phyloP scores from a whole-genome alignment of 2,797 vertebrate genomes.

The Gymnopithys bicolor region DNA sequence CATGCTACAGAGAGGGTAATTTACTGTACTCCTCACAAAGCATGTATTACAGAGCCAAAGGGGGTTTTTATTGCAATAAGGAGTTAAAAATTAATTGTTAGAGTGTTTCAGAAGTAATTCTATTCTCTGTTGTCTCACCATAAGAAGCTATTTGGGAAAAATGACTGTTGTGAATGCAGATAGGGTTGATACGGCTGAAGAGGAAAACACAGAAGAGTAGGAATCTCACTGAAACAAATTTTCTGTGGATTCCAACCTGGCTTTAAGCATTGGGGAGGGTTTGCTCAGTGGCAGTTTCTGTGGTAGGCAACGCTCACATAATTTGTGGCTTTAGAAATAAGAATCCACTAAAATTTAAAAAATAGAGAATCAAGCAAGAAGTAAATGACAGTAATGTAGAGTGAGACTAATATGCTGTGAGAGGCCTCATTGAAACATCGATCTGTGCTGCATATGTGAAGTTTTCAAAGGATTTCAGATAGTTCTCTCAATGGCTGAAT shows the following conservation, averaged over 20 bases:
- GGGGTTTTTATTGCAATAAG: accelerated
- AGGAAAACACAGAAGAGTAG: neutral
- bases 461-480: neutral
- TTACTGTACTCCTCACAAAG: neutral
- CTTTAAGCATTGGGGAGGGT: neutral
- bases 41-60: neutral
- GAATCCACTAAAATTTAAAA: neutral
- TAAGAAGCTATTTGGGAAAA: neutral
- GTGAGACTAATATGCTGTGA: neutral
- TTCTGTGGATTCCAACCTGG: neutral
- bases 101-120: conserved; percentile 21
- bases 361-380: neutral
- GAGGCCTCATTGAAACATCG: neutral
- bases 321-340: neutral
- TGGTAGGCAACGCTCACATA: neutral
- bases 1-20: neutral
- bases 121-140: conserved; percentile 32
- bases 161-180: neutral
- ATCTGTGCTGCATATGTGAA: neutral
- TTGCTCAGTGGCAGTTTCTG: neutral
- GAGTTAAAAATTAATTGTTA: neutral
- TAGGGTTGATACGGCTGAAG: neutral
- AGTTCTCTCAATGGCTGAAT: neutral
- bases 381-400: neutral
- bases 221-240: neutral